A percentile compares a stretch with the other conserved stretches of the same genome.
Evolutionary conservation across 2,113 vertebrate species (phyloP).

Genomic region (Eudyptes chrysolophus): DNA sequence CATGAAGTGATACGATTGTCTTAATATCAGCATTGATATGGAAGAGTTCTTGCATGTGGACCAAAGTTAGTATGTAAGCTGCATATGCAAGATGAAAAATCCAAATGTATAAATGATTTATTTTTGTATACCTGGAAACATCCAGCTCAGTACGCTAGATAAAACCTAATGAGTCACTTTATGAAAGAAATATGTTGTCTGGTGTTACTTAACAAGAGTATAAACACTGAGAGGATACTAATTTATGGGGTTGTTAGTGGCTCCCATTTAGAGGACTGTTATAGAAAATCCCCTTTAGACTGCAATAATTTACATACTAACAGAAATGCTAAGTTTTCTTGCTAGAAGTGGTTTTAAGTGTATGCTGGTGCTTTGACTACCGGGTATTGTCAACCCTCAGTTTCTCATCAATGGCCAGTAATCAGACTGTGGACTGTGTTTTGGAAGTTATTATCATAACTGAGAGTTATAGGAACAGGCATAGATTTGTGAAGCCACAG

Average conservation of each 20-base stretch:
- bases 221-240: not conserved
- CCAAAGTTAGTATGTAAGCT: not conserved
- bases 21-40: not conserved
- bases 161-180: not conserved
- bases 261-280: not conserved
- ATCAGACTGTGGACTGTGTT: fast-evolving
- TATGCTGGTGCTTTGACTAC: not conserved
- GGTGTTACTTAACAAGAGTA: not conserved
- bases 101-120: not conserved
- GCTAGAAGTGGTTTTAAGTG: not conserved
- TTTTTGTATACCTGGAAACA: not conserved
- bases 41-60: not conserved
- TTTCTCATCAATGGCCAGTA: not conserved
- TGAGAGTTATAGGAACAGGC: not conserved
- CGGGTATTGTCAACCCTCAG: not conserved
- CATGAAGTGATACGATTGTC: not conserved
- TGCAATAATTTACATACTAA: not conserved
- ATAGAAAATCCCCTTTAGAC: not conserved
- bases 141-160: not conserved
- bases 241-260: not conserved
- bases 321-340: not conserved
- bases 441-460: not conserved
- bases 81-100: not conserved
- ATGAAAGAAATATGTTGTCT: not conserved
- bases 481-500: not conserved